Base-by-base conservation (phyloP, 2,113 vertebrate genomes). In the Misgurnus anguillicaudatus region DNA sequence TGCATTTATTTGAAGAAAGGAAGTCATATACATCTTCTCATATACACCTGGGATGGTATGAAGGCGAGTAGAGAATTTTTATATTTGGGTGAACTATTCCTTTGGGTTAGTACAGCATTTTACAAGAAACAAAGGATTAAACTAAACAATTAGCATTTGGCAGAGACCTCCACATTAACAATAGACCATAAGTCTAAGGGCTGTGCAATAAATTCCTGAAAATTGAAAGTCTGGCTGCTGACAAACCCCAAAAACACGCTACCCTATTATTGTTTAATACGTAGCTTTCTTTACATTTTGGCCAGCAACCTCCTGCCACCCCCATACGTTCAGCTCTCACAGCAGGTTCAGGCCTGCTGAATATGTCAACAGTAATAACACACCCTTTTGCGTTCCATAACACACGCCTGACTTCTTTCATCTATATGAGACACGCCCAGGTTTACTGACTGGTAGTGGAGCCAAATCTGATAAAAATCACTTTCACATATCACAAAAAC, bases 271-370 rank as follows among this genome's bases (percentile, higher is more conserved):
- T 5, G 2, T 21, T 17, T 72, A 16, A 39, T 57, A 58, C 5
- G 16, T 10, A 13, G 11, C 53, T 14, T 41, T 55, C 58, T 74
- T 47, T 74, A 10, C 41, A 61, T 31, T n/a, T 41, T 45, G 14
- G 13, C 13, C 71, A 7, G 39, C 14, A 58, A 51, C 70, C 17
- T n/a, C 6, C 17, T 19, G 42, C 14, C 11, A 72, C 70, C 53
- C 19, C 69, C 38, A 19, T 11, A 39, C 1, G 45, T 57, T 48
- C 64, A 13, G 38, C 70, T 41, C 13, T 81, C 21, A 42, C 19
- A 74, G 68, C 88, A 82, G 6, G 89, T 57, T 68, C 39, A 6
- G 51, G 24, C 89, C 82, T 89, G 89, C 67, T 75, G 51, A 1
- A 68, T 60, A 47, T 51, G 71, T 58, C 39, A 68, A 60, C 39